These are phyloP conservation scores for Agonopterix arenella DNA, from an alignment of 2,888 invertebrate genomes.

Conservation along the genomic window DNA sequence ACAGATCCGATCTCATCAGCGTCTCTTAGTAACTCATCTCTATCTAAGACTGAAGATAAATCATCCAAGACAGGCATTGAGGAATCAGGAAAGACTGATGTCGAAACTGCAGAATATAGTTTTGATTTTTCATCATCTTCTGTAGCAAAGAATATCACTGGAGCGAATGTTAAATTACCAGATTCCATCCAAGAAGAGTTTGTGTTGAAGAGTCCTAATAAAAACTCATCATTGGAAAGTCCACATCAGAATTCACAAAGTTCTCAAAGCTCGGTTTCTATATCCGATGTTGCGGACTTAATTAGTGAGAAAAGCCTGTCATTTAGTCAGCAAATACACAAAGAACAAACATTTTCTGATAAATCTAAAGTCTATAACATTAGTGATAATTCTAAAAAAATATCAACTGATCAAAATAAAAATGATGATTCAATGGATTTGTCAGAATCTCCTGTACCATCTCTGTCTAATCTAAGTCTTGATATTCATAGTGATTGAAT, in stretches of 20 bases:
- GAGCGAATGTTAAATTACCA: constrained; percentile 16
- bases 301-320: constrained; percentile 55
- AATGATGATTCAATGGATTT: constrained; percentile 64
- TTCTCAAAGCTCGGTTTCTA: constrained; percentile 57
- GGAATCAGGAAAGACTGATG: constrained; percentile 38
- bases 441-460: constrained; percentile 61
- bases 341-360: constrained; percentile 27
- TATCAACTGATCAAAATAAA: constrained; percentile 27
- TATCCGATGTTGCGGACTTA: constrained; percentile 66
- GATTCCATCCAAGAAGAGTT: constrained; percentile 19
- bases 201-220: constrained; percentile 23
- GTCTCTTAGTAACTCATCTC: constrained; percentile 24
- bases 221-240: constrained; percentile 29
- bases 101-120: constrained; percentile 52
- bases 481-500: constrained; percentile 63
- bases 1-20: constrained; percentile 18
- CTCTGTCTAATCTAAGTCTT: constrained; percentile 63
- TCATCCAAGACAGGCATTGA: constrained; percentile 3
- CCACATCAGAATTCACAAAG: constrained; percentile 47
- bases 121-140: constrained; percentile 54
- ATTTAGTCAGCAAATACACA: constrained; percentile 19
- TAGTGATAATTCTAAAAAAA: constrained; percentile 23
- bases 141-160: constrained; percentile 25
- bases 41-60: constrained; percentile 26
- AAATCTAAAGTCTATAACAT: constrained; percentile 22